Evolutionary conservation across 2,888 invertebrate species (phyloP).

Genomic region (Microctonus hyperodae): DNA sequence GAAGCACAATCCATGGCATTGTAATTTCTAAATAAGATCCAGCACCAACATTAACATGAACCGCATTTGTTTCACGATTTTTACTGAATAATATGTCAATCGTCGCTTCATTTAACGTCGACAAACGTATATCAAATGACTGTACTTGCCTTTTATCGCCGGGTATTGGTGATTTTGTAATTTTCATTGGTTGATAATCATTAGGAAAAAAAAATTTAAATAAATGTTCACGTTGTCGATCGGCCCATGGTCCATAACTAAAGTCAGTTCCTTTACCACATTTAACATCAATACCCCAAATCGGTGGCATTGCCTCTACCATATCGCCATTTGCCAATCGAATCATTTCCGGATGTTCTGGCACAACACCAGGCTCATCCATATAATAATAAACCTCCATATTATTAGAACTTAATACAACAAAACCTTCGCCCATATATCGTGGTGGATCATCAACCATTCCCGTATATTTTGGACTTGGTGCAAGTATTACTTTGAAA

Average conservation of each 20-base stretch:
- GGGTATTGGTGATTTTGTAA: conserved; percentile 82
- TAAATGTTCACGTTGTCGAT: conserved; percentile 92
- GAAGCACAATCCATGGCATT: conserved; percentile 89
- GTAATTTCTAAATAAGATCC: conserved; percentile 97
- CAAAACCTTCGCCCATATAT: conserved; percentile 99
- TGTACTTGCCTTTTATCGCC: conserved; percentile 90
- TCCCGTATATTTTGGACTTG: conserved; percentile 93
- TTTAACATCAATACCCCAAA: conserved; percentile 95
- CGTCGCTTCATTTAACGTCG: conserved; percentile 90
- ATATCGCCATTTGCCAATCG: conserved; percentile 92
- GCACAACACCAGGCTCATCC: conserved; percentile 95
- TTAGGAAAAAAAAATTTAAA: conserved; percentile 97
- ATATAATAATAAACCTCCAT: conserved; percentile 96
- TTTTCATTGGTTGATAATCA: conserved; percentile 80
- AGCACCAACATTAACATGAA: conserved; percentile 93
- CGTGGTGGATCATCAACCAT: conserved; percentile 94
- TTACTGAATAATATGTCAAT: conserved; percentile 97
- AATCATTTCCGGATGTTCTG: conserved; percentile 88
- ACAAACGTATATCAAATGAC: conserved; percentile 90
- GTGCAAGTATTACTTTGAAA: conserved; percentile 94
- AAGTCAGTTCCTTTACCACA: conserved; percentile 94
- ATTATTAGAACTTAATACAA: conserved; percentile 93
- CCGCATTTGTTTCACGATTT: conserved; percentile 94
- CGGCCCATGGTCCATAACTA: conserved; percentile 99
- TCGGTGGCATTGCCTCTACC: conserved; percentile 91